phyloP scores from a whole-genome alignment of 2,113 vertebrate species.

The Clarias batrachus region DNA sequence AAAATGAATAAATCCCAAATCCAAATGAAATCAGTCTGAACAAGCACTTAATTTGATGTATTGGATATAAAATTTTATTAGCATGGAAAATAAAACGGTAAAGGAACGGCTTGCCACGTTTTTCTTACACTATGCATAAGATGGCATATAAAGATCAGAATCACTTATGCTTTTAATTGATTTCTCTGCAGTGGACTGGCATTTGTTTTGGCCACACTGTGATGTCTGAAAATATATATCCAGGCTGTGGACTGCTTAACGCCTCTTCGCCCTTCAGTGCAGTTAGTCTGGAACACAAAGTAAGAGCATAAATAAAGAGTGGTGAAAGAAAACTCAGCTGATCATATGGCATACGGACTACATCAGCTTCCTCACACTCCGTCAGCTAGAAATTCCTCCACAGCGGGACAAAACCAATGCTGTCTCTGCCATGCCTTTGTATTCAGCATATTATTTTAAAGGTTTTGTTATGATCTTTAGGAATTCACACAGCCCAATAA shows the following conservation, averaged over 20 bases:
- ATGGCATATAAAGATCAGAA: not conserved
- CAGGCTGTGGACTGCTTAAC: not conserved
- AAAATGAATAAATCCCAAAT: not conserved
- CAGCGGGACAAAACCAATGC: too few relatives aligned
- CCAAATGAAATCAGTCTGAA: not conserved
- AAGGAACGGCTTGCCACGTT: not conserved
- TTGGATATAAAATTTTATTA: not conserved
- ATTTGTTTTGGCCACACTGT: not conserved
- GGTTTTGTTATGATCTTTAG: too few relatives aligned
- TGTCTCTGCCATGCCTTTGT: too few relatives aligned
- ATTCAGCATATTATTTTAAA: too few relatives aligned
- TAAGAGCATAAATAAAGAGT: not conserved
- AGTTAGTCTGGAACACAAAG: not conserved
- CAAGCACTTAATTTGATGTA: not conserved
- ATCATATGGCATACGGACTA: constrained; percentile 2
- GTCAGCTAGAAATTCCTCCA: constrained; percentile 22
- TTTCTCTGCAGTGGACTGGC: not conserved
- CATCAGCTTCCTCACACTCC: constrained; percentile 8
- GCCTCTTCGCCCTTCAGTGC: not conserved
- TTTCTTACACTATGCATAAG: not conserved
- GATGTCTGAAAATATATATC: not conserved
- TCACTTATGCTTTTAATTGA: not conserved
- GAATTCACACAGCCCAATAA: too few relatives aligned
- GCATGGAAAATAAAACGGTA: not conserved
- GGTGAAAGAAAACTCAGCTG: constrained; percentile 19